Conservation (phyloP, 1,140 invertebrate species). For the Heliconius hewitsoni region DNA sequence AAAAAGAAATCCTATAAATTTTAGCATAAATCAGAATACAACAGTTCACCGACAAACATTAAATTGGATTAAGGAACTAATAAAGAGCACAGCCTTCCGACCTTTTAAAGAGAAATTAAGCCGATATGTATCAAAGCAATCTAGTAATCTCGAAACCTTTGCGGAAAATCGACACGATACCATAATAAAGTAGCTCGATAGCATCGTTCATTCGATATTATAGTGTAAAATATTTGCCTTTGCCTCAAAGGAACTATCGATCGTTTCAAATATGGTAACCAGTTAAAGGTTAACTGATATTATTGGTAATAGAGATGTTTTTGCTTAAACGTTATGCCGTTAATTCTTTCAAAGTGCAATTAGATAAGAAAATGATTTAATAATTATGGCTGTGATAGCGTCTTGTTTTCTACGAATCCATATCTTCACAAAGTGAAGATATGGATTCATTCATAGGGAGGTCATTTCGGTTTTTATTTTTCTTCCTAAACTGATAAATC, state of each 20-base stretch:
- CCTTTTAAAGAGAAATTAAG: slow-evolving; percentile 30
- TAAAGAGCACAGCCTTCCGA: slow-evolving; percentile 19
- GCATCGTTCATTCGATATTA: slow-evolving; percentile 32
- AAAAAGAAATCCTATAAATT: too few species aligned
- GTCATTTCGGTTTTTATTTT: too few species aligned
- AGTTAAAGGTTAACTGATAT: slow-evolving; percentile 20
- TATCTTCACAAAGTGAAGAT: too few species aligned
- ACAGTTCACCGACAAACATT: background rate
- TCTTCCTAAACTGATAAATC: too few species aligned
- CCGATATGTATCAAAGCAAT: slow-evolving; percentile 32
- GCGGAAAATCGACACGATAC: slow-evolving; percentile 36
- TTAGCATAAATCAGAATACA: background rate
- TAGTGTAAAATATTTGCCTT: slow-evolving; percentile 34
- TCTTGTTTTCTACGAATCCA: too few species aligned
- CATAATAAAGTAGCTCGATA: slow-evolving; percentile 37
- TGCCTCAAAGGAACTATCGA: slow-evolving; percentile 27
- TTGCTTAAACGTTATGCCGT: too few species aligned
- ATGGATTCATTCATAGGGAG: too few species aligned
- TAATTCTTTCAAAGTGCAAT: background rate
- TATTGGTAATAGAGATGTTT: slow-evolving; percentile 10
- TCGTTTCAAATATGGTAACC: slow-evolving; percentile 24
- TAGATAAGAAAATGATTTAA: background rate
- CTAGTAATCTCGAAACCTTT: slow-evolving; percentile 26
- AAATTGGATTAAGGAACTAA: background rate
- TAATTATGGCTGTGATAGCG: background rate